A percentile compares a stretch with the other conserved stretches of the same genome.
These are phyloP conservation scores for Archivesica marissinica DNA, from an alignment of 1,140 invertebrate genomes.

Conservation along the genomic window DNA sequence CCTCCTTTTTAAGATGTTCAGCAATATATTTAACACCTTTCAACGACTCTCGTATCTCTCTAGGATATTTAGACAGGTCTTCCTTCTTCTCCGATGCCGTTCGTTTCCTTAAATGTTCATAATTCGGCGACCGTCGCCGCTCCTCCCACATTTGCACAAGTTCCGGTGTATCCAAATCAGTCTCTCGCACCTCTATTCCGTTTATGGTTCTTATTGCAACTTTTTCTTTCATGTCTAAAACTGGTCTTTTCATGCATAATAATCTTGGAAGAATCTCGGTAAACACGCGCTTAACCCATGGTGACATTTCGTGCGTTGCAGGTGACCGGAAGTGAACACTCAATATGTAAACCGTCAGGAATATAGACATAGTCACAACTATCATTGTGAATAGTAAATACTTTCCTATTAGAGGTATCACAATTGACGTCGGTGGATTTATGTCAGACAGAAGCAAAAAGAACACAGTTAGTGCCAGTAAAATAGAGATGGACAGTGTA, in stretches of 20 bases:
- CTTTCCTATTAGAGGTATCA: constrained; percentile 82
- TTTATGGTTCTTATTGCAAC: constrained; percentile 22
- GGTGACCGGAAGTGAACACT: constrained; percentile 83
- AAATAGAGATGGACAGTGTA: constrained; percentile 83
- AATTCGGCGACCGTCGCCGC: neutral
- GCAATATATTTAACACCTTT: constrained; percentile 97
- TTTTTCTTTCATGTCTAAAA: constrained; percentile 6
- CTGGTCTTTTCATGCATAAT: constrained; percentile 82
- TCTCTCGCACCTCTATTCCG: constrained; percentile 35
- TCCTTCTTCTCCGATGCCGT: neutral
- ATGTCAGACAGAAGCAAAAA: constrained; percentile 84
- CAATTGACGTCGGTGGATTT: constrained; percentile 84
- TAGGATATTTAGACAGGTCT: constrained; percentile 72
- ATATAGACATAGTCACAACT: constrained; percentile 84
- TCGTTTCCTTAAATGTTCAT: constrained; percentile 14
- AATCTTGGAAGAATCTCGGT: constrained; percentile 83
- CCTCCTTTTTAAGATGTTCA: constrained; percentile 92
- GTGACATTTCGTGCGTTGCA: constrained; percentile 83
- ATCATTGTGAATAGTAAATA: constrained; percentile 84
- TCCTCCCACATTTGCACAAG: constrained; percentile 23
- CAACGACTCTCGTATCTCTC: constrained; percentile 94
- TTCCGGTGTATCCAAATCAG: neutral
- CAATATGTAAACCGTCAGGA: constrained; percentile 83
- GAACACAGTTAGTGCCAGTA: constrained; percentile 84
- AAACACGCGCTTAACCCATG: constrained; percentile 83